Conservation (phyloP, 2,888 invertebrate species). For the Drosophila differens region DNA sequence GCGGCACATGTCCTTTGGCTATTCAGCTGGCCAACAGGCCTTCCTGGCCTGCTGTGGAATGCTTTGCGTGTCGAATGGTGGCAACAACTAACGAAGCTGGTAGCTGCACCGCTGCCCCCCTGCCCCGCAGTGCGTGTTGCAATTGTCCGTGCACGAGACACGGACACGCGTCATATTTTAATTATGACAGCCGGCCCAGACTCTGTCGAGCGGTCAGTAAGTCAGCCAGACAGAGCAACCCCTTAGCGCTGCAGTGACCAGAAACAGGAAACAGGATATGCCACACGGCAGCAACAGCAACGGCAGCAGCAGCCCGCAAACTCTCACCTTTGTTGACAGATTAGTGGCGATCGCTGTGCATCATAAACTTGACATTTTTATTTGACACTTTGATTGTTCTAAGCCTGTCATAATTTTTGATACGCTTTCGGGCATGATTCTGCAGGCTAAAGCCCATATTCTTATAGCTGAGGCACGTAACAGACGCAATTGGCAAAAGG, state of each 20-base stretch:
- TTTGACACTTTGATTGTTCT: constrained; percentile 79
- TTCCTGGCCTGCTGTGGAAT: constrained; percentile 26
- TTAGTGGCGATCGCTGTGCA: constrained; percentile 62
- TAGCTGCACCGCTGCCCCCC: constrained; percentile 25
- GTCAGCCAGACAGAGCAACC: constrained; percentile 47
- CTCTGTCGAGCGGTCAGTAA: constrained; percentile 48
- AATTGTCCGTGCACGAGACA: constrained; percentile 70
- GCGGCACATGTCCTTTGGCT: constrained; percentile 47
- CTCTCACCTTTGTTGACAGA: constrained; percentile 73
- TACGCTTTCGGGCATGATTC: constrained; percentile 30
- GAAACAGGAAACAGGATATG: constrained; percentile 66
- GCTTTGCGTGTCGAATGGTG: constrained; percentile 72
- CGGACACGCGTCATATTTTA: constrained; percentile 80
- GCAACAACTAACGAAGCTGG: constrained; percentile 45
- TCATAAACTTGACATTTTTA: constrained; percentile 78
- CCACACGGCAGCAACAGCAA: constrained; percentile 26
- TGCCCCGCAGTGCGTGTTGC: constrained; percentile 53
- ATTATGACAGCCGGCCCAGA: constrained; percentile 75
- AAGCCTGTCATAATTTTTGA: constrained; percentile 67
- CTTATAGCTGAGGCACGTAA: constrained; percentile 56
- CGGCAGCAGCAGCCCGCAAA: constrained; percentile 15
- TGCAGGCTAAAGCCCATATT: constrained; percentile 52
- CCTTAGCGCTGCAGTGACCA: constrained; percentile 53
- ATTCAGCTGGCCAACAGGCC: constrained; percentile 44
- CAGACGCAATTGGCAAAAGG: background rate